Evolutionary conservation across 2,113 vertebrate species (phyloP).

Genomic region (Delphinus delphis): DNA sequence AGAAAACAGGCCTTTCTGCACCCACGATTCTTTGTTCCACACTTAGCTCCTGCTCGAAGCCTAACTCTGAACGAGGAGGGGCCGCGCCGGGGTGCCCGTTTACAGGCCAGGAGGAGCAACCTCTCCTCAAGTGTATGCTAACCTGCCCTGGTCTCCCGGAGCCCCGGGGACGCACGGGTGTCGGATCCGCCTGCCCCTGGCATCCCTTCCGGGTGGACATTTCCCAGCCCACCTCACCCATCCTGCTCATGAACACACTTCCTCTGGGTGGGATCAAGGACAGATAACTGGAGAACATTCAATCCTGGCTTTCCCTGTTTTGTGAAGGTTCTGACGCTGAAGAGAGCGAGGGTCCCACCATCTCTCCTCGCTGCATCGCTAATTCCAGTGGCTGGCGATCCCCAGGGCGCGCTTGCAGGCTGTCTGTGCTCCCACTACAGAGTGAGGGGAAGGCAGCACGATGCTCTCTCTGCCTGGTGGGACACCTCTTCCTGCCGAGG

Average conservation of each 20-base stretch:
- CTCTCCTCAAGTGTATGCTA: background rate
- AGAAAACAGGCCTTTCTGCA: too few species aligned
- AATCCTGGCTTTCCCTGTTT: background rate
- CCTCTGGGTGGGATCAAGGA: background rate
- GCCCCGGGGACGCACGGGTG: rapidly evolving
- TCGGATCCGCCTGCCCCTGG: rapidly evolving
- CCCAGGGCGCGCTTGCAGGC: background rate
- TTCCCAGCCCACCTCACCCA: background rate
- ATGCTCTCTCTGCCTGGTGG: rapidly evolving
- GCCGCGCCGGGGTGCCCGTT: background rate
- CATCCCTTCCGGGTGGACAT: rapidly evolving
- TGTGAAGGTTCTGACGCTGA: background rate
- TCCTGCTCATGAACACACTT: background rate
- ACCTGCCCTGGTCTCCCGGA: background rate
- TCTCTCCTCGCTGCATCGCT: rapidly evolving
- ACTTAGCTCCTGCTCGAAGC: background rate
- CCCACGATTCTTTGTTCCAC: rapidly evolving
- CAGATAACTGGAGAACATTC: background rate
- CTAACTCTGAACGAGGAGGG: background rate
- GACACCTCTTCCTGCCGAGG: rapidly evolving
- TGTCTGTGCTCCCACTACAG: rapidly evolving
- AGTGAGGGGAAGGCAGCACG: rapidly evolving
- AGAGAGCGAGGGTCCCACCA: rapidly evolving
- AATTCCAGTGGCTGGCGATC: rapidly evolving
- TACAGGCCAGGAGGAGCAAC: background rate